phyloP scores from a whole-genome alignment of 2,797 vertebrate species.

The Galagoides demidoff region DNA sequence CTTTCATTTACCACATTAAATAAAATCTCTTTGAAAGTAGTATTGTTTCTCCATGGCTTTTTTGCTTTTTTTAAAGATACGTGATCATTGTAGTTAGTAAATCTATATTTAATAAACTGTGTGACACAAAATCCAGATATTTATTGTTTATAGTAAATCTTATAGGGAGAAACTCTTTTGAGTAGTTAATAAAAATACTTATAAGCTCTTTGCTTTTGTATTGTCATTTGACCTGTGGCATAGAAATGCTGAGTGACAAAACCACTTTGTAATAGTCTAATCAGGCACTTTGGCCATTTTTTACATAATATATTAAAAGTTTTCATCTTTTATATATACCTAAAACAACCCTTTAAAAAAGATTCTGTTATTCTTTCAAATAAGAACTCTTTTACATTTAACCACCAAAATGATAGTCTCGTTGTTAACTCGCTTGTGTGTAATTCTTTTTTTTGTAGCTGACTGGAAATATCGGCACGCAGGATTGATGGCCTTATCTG shows the following conservation, averaged over 20 bases:
- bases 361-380: background rate
- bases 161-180: background rate
- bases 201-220: background rate
- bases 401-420: background rate
- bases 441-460: conserved; percentile 85
- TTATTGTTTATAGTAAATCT: background rate
- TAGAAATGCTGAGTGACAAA: background rate
- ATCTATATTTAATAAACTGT: background rate
- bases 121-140: background rate
- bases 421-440: conserved; percentile 7
- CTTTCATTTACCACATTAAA: background rate
- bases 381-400: background rate
- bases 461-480: conserved; percentile 99
- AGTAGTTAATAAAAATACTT: background rate
- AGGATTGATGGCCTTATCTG: conserved; percentile 98
- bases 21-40: background rate
- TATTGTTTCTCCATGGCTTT: background rate
- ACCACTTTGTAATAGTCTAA: background rate
- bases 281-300: background rate
- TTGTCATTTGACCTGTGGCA: background rate
- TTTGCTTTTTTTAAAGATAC: background rate
- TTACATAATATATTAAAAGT: background rate
- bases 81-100: background rate
- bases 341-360: background rate
- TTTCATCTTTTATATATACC: background rate